Evolutionary conservation across 2,888 invertebrate genomes (phyloP).

Genomic region (Epinotia nisella): DNA sequence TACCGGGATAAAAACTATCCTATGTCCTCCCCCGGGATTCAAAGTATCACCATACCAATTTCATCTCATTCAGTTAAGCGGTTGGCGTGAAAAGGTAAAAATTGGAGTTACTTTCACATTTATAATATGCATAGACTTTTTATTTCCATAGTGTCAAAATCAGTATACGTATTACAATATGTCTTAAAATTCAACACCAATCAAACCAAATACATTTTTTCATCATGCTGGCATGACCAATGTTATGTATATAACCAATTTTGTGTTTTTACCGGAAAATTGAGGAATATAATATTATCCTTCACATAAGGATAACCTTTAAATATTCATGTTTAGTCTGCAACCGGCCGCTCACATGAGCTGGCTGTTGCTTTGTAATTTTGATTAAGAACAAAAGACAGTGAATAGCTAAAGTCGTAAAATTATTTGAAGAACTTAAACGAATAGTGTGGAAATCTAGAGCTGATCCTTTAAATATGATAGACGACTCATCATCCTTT

Average conservation of each 20-base stretch:
- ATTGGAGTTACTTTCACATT: too few relatives aligned
- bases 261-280: background rate
- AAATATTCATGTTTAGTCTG: constrained; percentile 7
- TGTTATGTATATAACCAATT: background rate
- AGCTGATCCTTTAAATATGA: background rate
- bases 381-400: background rate
- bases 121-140: too few relatives aligned
- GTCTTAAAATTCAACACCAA: background rate
- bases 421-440: background rate
- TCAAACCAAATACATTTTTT: background rate
- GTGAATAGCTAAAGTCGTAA: background rate
- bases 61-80: too few relatives aligned
- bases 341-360: background rate
- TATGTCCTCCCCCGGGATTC: too few relatives aligned
- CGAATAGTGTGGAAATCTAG: background rate
- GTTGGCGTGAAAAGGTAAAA: too few relatives aligned
- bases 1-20: too few relatives aligned
- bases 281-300: background rate
- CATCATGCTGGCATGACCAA: background rate
- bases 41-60: too few relatives aligned
- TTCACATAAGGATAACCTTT: constrained; percentile 10
- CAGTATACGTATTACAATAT: background rate
- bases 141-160: too few relatives aligned
- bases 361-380: background rate
- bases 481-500: constrained; percentile 3